Evolutionary conservation across 2,888 invertebrate species (phyloP).

Genomic region (Eupithecia pulchellata): DNA sequence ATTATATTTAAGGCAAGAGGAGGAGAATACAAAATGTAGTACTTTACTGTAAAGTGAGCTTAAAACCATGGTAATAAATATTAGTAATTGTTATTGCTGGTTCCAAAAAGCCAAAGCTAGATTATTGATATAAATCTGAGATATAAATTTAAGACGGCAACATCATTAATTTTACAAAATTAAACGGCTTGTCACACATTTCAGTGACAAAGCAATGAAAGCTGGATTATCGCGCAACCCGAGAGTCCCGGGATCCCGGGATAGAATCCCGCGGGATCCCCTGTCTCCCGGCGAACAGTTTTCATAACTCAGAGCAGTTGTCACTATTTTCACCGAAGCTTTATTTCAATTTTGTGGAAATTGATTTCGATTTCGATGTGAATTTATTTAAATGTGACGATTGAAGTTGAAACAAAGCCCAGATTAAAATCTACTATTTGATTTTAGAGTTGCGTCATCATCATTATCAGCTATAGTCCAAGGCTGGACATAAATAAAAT

Average conservation of each 20-base stretch:
- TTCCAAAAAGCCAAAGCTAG: neutral
- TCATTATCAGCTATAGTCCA: neutral
- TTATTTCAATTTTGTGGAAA: constrained; percentile 19
- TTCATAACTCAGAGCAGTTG: constrained; percentile 46
- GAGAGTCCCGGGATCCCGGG: constrained; percentile 7
- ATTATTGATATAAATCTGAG: neutral
- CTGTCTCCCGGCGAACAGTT: constrained; percentile 41
- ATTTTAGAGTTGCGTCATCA: neutral
- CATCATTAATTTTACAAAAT: constrained; percentile 7
- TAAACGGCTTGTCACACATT: constrained; percentile 6
- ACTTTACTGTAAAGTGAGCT: too few species aligned
- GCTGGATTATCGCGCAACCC: constrained; percentile 23
- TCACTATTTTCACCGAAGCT: neutral
- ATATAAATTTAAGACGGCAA: neutral
- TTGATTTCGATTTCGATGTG: constrained; percentile 8
- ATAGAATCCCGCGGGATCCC: constrained; percentile 32
- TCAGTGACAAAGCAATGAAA: constrained; percentile 20
- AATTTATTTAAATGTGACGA: neutral
- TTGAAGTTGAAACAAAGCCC: neutral
- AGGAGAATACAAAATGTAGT: too few species aligned
- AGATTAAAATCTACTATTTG: neutral
- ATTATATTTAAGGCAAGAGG: too few species aligned
- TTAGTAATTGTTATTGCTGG: too few species aligned
- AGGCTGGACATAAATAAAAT: neutral
- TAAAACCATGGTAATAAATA: too few species aligned